phyloP scores from a whole-genome alignment of 2,113 vertebrate genomes.

The Haemorhous mexicanus region DNA sequence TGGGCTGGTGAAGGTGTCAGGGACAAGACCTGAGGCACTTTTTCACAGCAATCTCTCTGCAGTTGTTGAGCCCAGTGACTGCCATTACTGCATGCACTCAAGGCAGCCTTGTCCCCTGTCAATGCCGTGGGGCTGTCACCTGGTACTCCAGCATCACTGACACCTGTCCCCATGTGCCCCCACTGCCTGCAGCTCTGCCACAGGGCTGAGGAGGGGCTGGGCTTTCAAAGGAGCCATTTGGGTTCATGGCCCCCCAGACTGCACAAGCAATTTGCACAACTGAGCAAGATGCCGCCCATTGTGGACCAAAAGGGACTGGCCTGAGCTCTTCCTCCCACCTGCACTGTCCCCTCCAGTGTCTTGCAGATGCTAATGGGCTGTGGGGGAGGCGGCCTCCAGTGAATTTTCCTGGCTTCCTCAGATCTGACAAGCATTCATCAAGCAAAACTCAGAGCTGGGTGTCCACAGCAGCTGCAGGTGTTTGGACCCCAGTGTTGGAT shows the following conservation, averaged over 20 bases:
- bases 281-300: constrained; percentile 26
- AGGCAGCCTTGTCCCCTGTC: background rate
- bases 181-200: background rate
- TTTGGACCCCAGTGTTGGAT: background rate
- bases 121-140: background rate
- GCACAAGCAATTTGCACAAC: constrained; percentile 34
- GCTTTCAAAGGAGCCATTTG: background rate
- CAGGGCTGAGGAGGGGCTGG: background rate
- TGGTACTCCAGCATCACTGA: background rate
- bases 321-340: constrained; percentile 7
- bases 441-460: background rate
- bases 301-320: background rate
- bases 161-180: background rate
- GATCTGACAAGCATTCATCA: background rate
- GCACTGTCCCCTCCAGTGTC: background rate
- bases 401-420: background rate
- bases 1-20: background rate
- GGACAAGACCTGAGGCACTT: background rate
- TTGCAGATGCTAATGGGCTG: constrained; percentile 28
- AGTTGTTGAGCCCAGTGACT: background rate
- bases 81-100: background rate
- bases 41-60: background rate
- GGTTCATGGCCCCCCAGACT: background rate
- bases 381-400: background rate
- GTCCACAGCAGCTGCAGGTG: rapidly evolving